These are phyloP conservation scores for Leptodactylus fallax DNA, from an alignment of 2,797 vertebrate species.

Conservation along the genomic window DNA sequence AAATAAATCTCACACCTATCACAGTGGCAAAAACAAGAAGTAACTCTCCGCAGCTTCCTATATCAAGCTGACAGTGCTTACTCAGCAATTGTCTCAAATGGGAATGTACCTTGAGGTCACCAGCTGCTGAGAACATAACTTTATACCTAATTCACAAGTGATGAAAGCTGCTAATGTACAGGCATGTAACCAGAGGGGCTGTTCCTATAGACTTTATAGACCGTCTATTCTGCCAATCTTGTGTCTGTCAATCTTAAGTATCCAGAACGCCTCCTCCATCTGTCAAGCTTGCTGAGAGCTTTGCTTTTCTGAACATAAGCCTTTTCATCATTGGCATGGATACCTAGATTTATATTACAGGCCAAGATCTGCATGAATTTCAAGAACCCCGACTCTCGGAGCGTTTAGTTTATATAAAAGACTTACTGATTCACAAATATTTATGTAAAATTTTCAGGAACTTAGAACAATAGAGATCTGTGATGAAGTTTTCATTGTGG, in stretches of 20 bases:
- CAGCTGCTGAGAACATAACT: constrained; percentile 13
- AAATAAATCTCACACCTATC: background rate
- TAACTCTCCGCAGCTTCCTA: background rate
- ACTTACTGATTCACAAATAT: background rate
- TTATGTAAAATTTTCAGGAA: constrained; percentile 4
- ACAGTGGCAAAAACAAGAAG: background rate
- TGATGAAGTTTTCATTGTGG: constrained; percentile 32
- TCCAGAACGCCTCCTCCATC: background rate
- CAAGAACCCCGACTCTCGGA: background rate
- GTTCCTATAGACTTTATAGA: background rate
- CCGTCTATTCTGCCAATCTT: background rate
- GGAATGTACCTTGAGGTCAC: constrained; percentile 36
- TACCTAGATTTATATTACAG: background rate
- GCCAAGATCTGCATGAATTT: background rate
- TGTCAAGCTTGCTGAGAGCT: background rate
- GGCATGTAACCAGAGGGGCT: background rate
- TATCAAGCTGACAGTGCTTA: background rate
- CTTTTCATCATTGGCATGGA: background rate
- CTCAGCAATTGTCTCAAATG: background rate
- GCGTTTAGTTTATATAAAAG: background rate
- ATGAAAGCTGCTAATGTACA: constrained; percentile 19
- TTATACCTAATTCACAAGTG: constrained; percentile 31
- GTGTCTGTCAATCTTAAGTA: background rate
- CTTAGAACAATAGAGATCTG: constrained; percentile 28
- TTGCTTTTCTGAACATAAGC: background rate